These are phyloP conservation scores for Montipora cactus DNA, from an alignment of 64 coral and sea anemone species.

Conservation along the genomic window DNA sequence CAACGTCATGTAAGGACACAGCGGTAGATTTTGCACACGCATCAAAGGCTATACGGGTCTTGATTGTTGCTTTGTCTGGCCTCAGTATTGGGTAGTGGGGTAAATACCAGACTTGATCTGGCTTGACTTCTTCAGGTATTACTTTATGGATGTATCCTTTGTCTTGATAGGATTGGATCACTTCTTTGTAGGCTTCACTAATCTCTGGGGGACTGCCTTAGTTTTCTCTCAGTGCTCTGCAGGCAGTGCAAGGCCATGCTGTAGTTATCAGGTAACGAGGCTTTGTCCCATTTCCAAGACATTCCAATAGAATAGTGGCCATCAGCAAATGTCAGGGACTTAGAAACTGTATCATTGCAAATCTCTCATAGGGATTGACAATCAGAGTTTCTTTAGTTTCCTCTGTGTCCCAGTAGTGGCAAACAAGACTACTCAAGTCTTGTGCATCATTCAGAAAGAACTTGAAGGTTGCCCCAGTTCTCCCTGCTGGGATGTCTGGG, in stretches of 20 bases:
- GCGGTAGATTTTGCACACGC: not conserved
- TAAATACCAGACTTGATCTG: not conserved
- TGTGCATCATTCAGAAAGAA: constrained; percentile 14
- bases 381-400: constrained; percentile 21
- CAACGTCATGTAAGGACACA: constrained; percentile 28
- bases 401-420: constrained; percentile 71
- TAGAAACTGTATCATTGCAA: constrained; percentile 14
- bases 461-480: constrained; percentile 11
- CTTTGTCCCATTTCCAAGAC: not conserved
- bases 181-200: not conserved
- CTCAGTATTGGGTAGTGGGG: not conserved
- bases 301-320: not conserved
- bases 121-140: not conserved
- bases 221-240: not conserved
- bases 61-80: not conserved
- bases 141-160: not conserved
- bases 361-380: constrained; percentile 65
- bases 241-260: not conserved
- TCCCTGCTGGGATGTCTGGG: not conserved
- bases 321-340: constrained; percentile 22
- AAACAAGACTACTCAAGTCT: constrained; percentile 11
- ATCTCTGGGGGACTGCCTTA: not conserved
- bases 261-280: not conserved
- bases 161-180: no score
- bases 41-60: not conserved